Base-by-base conservation (phyloP, 2,113 vertebrate genomes). In the Pomatorhinus ruficollis region DNA sequence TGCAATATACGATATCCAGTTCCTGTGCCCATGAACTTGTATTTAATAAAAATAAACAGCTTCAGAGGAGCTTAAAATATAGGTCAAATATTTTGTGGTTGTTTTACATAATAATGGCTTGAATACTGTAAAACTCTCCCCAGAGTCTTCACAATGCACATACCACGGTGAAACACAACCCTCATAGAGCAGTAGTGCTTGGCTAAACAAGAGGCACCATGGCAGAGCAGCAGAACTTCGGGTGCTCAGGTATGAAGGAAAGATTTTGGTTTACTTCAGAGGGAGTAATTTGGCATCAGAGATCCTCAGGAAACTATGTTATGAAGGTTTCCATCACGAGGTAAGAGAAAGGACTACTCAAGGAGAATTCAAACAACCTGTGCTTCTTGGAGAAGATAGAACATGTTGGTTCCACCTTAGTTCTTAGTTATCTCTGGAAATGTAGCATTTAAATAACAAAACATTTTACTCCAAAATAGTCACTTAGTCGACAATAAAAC, bases 361-460 rank as follows among this genome's bases (percentile, higher is more conserved):
- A 69, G 20, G 16, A 40, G 39, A 89, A 87, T 9, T 23, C 47
- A 50, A 93, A 84, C 12, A 56, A 64, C 24, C 60, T 57, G 19
- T 40, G 19, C 61, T 59, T 37, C 52, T 70, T 70, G 25, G 22
- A 87, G 31, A 70, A 76, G 12, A 50, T 4, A 66, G n/a, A 77
- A 80, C 0, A 0, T 15, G 9, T 53, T 65, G 35, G n/a, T 30
- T 39, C 37, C 37, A 37, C 37, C 37, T 52, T 42, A 50, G 31
- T 42, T 50, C 37, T 44, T 37, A 59, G 19, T 45, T 17, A 63
- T 78, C 37, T 59, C 68, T 75, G 28, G 42, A 63, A 82, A 87
- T 0, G 4, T 2, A 54, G 3, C 15, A 57, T 18, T 72, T 42
- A 54, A 84, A 27, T 22, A 68, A 12, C 17, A 87, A 75, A 86